Evolutionary conservation across 2,888 invertebrate genomes (phyloP).

Genomic region (Sepiola atlantica): DNA sequence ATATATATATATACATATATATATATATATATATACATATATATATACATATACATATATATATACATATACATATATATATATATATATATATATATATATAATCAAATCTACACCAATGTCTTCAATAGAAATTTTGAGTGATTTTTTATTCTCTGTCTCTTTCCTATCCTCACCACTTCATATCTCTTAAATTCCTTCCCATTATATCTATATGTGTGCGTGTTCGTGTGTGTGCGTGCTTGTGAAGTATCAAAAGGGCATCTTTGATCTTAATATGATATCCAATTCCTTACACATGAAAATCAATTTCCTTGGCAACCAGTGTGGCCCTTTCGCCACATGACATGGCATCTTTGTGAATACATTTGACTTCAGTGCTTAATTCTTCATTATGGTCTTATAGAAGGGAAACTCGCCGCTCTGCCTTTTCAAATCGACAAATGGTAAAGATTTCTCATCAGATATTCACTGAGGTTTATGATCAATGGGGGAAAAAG

Average conservation of each 20-base stretch:
- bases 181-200: too few species aligned
- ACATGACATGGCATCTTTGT: conserved; percentile 17
- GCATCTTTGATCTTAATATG: background rate
- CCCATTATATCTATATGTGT: too few species aligned
- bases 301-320: background rate
- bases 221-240: too few species aligned
- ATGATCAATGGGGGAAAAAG: background rate
- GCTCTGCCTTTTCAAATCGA: background rate
- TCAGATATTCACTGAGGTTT: background rate
- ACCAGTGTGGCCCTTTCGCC: background rate
- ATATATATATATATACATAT: too few species aligned
- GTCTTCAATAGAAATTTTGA: too few species aligned
- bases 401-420: background rate
- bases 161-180: too few species aligned
- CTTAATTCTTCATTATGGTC: background rate
- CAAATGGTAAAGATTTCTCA: conserved; percentile 14
- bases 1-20: too few species aligned
- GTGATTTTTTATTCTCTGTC: too few species aligned
- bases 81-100: background rate
- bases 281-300: background rate
- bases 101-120: too few species aligned
- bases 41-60: too few species aligned
- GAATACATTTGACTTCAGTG: background rate
- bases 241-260: background rate
- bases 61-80: background rate